Base-by-base conservation (phyloP, 2,888 invertebrate genomes). In the Mycalesis mineus region DNA sequence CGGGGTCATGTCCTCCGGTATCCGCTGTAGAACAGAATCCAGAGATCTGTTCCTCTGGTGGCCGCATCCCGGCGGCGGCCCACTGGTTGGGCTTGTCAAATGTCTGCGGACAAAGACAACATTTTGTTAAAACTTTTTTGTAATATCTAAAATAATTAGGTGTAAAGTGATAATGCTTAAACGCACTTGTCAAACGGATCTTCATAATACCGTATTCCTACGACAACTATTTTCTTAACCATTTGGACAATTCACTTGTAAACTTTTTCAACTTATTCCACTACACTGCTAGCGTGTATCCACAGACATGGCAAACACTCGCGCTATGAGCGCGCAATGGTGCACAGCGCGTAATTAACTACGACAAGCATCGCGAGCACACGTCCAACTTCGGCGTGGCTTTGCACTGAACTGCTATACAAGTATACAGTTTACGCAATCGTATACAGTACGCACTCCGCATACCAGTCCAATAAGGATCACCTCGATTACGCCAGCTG, bases 1-100 rank as follows among this genome's bases (percentile, higher is more conserved):
- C 72, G 84, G 90, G 90, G 88, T 95, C 94, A 75, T 94, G 70
- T 89, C 96, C 91, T 96, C 96, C 61, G 96, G 96, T 78, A 97
- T 96, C 81, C 95, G 91, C 82, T 96, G 96, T 65, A 96, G 91
- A 61, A 96, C 97, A 58, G 96, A 97, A 82, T 97, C 97, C 80
- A 97, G 89, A 78, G 96, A 96, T 67, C 97, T 93, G 90, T 97
- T 97, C 71, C 97, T 93, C 85, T 96, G 96, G 80, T 96, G 95
- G 72, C 94, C 92, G 66, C 94, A 88, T 85, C 87, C 88, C 63
- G 87, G 80, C 50, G 88, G 85, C 80, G 88, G 88, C 76, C 86
- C 87, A 59, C 73, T 83, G 37, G 80, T 74, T 47, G 31, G 47
- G 52, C 82, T 82, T 74, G 85, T 86, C 87, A 88, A 87, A 82